phyloP scores from a whole-genome alignment of 2,113 vertebrate species.

The human region GRCh38 chr9:113532001-113532500 shows the following conservation, averaged over 20 bases:
- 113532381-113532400: neutral
- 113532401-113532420: neutral
- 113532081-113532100: neutral
- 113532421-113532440: neutral
- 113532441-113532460: accelerated
- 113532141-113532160: neutral
- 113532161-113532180: neutral
- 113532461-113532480: neutral
- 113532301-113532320: neutral
- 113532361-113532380: neutral
- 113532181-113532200: neutral
- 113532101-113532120: neutral
- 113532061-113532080: neutral
- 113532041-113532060: neutral
- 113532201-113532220: neutral
- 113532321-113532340: neutral
- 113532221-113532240: neutral
- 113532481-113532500: neutral
- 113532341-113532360: neutral
- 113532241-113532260: neutral
- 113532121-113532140: neutral
- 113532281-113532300: neutral
- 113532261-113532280: neutral
- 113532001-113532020: constrained; percentile 4
- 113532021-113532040: neutral